A percentile compares a stretch with the other conserved stretches of the same genome.
These are phyloP conservation scores for Bolborhynchus lineola DNA, from an alignment of 2,113 vertebrate species.

Conservation along the genomic window DNA sequence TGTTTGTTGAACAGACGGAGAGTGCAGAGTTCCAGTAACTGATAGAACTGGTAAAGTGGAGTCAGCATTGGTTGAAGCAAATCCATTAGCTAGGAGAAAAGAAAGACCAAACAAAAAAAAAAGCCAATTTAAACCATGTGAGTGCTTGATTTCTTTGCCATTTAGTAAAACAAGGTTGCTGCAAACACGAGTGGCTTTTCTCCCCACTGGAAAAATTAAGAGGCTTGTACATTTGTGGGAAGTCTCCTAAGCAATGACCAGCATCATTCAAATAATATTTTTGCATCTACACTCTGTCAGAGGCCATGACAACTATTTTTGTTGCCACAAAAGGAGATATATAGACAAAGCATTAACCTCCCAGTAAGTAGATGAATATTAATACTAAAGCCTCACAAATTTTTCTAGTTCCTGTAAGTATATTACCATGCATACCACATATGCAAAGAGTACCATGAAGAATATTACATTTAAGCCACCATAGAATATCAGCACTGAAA, in stretches of 20 bases:
- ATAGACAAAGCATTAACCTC: not conserved
- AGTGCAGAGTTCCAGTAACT: not conserved
- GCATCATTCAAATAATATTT: not conserved
- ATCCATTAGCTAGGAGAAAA: slow-evolving; percentile 34
- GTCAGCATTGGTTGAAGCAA: not conserved
- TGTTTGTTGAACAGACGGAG: not conserved
- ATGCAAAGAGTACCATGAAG: not conserved
- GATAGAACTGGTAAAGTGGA: not conserved
- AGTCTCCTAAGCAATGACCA: not conserved
- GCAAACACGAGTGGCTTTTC: not conserved
- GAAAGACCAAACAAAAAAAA: not conserved
- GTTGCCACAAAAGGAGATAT: not conserved
- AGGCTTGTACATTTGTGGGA: not conserved
- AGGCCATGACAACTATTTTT: not conserved
- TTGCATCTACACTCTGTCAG: not conserved
- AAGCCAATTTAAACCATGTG: not conserved
- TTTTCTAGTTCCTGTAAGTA: not conserved
- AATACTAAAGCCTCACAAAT: not conserved
- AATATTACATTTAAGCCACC: not conserved
- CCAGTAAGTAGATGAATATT: not conserved
- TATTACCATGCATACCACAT: not conserved
- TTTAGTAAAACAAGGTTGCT: not conserved
- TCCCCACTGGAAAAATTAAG: not conserved
- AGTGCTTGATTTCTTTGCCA: not conserved
- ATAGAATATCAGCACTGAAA: not conserved